phyloP scores from a whole-genome alignment of 2,797 vertebrate species.

The Trachurus trachurus region DNA sequence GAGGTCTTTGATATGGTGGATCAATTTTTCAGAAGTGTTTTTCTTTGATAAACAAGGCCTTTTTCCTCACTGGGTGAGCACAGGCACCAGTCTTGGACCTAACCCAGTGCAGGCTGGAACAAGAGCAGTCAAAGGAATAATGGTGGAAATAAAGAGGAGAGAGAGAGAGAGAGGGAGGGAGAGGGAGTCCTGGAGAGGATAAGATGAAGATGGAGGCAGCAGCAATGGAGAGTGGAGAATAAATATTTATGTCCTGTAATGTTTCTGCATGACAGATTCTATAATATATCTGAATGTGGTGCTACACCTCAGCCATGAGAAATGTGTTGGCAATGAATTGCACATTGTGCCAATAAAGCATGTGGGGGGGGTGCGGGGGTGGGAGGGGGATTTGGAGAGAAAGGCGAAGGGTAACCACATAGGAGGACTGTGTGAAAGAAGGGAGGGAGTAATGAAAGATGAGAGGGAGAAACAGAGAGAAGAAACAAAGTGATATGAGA shows the following conservation, averaged over 20 bases:
- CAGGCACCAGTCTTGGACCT: conserved; percentile 55
- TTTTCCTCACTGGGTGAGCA: conserved; percentile 55
- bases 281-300: conserved; percentile 80
- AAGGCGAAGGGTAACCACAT: conserved; percentile 50
- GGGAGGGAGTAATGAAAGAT: conserved; percentile 33
- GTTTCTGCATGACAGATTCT: conserved; percentile 83
- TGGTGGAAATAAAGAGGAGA: conserved; percentile 33
- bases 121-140: conserved; percentile 65
- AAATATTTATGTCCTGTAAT: conserved; percentile 86
- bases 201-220: conserved; percentile 75
- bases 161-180: neutral
- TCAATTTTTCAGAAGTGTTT: conserved; percentile 81
- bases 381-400: conserved; percentile 63
- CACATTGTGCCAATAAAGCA: conserved; percentile 65
- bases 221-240: conserved; percentile 76
- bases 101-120: conserved; percentile 58
- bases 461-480: conserved; percentile 26
- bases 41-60: conserved; percentile 75
- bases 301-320: conserved; percentile 72
- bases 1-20: conserved; percentile 78
- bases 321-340: conserved; percentile 73
- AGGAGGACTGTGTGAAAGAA: conserved; percentile 13
- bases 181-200: conserved; percentile 47
- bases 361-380: conserved; percentile 63
- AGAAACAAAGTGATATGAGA: conserved; percentile 49